Base-by-base conservation (phyloP, 2,888 invertebrate genomes). In the Orchesella flavescens region DNA sequence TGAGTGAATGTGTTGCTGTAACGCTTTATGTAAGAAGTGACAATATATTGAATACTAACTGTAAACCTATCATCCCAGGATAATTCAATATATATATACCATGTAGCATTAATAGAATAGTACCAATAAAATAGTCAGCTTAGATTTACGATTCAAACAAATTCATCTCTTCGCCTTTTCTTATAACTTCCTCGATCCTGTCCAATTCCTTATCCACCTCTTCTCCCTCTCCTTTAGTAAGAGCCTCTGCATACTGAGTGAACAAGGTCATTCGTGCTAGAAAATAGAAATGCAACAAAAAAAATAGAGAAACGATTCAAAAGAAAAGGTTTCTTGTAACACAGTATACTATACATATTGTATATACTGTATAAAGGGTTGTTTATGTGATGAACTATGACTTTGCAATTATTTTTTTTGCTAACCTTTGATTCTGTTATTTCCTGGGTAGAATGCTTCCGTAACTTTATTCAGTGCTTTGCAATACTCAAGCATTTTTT, bases 391-490 rank as follows among this genome's bases (percentile, higher is more conserved):
- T 34, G 7, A 34, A 34, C 34, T 34, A 7, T 34, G 7, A 34
- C 34, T 4, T 34, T 34, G 34, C 13, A 43, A 24, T 46, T n/a
- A 19, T 34, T 21, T 23, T 7, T 46, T 34, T 34, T 34, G 34
- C 34, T 7, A 34, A 86, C 86, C 86, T 83, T 84, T 84, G 53
- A 86, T 84, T 74, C 84, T 75, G 61, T 86, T 86, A 21, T 86
- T 83, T 4, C 86, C 86, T 5, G 84, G 84, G 49, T 86, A 86
- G 46, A 86, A 83, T 13, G 73, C 79, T 57, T 84, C 80, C 13
- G 83, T 80, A 19, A 79, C 49, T 49, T 34, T 24, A 24, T 80
- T 66, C 34, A 86, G 66, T 7, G 79, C 21, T 49, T 80, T 84
- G 34, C 84, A 84, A 43, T 75, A 74, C 15, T 84, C 84, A 1